phyloP scores from a whole-genome alignment of 1,140 invertebrate species.

The Lepidotrigona ventralis region DNA sequence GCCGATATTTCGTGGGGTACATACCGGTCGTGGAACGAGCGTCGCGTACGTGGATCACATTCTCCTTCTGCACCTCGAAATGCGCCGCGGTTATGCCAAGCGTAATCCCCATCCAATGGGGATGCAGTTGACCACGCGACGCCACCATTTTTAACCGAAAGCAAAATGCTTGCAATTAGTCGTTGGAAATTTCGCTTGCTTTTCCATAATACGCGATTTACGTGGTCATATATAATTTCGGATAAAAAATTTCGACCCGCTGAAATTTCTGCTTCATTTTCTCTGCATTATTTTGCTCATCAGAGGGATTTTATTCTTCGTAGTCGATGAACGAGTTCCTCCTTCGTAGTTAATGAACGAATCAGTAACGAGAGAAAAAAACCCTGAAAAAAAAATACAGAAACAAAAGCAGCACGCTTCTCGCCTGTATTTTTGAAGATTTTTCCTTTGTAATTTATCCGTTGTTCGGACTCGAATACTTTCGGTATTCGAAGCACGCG shows the following conservation, averaged over 20 bases:
- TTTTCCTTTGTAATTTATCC: neutral
- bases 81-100: conserved; percentile 25
- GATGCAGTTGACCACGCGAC: neutral
- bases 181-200: neutral
- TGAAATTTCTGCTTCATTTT: neutral
- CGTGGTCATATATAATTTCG: neutral
- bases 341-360: too few relatives aligned
- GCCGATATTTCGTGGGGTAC: conserved; percentile 55
- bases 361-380: too few relatives aligned
- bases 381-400: too few relatives aligned
- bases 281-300: neutral
- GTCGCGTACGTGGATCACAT: conserved; percentile 36
- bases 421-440: neutral
- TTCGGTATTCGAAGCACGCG: neutral
- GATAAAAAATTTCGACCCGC: too few relatives aligned
- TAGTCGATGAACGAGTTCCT: too few relatives aligned
- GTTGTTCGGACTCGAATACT: neutral
- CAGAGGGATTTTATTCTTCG: too few relatives aligned
- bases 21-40: conserved; percentile 28
- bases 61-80: conserved; percentile 40
- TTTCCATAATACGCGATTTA: neutral
- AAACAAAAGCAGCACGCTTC: too few relatives aligned
- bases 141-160: conserved; percentile 10
- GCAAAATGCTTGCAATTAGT: neutral
- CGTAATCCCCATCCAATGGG: neutral